phyloP scores from a whole-genome alignment of 2,888 invertebrate species.

The Athrips mouffetella region DNA sequence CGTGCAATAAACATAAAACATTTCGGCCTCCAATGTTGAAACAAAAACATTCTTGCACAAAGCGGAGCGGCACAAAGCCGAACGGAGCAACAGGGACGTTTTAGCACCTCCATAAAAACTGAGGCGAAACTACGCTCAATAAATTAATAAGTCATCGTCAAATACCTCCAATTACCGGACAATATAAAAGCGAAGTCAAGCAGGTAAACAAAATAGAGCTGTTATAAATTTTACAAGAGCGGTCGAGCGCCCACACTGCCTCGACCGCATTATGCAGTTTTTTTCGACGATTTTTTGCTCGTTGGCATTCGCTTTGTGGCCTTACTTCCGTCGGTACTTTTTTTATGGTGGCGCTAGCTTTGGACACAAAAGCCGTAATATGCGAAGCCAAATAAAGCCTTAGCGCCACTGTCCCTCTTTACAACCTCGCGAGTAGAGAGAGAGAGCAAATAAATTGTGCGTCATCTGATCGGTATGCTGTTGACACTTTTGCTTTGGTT shows the following conservation, averaged over 20 bases:
- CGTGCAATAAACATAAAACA: constrained; percentile 8
- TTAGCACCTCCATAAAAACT: constrained; percentile 74
- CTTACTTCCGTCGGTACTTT: constrained; percentile 70
- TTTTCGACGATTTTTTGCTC: constrained; percentile 65
- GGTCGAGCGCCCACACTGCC: constrained; percentile 53
- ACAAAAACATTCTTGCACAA: constrained; percentile 22
- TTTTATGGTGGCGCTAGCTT: constrained; percentile 73
- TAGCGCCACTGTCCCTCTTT: constrained; percentile 48
- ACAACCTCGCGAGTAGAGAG: constrained; percentile 9
- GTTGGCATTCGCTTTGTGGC: constrained; percentile 71
- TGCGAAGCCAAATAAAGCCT: constrained; percentile 43
- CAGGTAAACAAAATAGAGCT: constrained; percentile 78
- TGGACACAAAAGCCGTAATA: constrained; percentile 51
- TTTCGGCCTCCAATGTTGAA: constrained; percentile 7
- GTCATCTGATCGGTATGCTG: constrained; percentile 35
- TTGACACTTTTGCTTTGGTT: constrained; percentile 22
- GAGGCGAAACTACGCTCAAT: constrained; percentile 65
- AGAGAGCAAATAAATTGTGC: constrained; percentile 22
- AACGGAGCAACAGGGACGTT: constrained; percentile 52
- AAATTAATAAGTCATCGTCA: constrained; percentile 77
- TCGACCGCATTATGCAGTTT: constrained; percentile 70
- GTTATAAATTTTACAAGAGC: constrained; percentile 76
- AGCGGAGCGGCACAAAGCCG: constrained; percentile 38
- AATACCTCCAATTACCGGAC: constrained; percentile 72
- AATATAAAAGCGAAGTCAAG: constrained; percentile 65